A percentile compares a stretch with the other conserved stretches of the same genome.
These are phyloP conservation scores for honey bee (Apis mellifera) DNA, from an alignment of 1,140 invertebrate species.

Conservation along the genomic window DNA sequence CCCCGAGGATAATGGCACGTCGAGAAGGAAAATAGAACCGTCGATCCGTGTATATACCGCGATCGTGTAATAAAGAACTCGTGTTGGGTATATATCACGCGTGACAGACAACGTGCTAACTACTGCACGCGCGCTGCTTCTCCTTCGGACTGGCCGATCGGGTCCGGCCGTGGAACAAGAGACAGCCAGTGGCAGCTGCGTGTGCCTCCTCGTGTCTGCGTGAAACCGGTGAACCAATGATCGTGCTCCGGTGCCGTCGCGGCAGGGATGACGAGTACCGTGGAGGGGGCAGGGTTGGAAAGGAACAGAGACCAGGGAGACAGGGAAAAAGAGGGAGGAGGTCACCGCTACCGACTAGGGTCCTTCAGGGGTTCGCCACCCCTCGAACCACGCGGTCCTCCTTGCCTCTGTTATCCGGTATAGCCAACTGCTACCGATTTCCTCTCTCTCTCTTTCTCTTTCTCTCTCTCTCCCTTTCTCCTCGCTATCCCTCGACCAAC, in stretches of 20 bases:
- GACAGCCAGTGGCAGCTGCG: slow-evolving; percentile 70
- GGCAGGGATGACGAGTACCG: slow-evolving; percentile 65
- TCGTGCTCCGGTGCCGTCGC: slow-evolving; percentile 65
- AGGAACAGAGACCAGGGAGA: slow-evolving; percentile 62
- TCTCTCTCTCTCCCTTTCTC: not conserved
- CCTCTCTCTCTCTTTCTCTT: slow-evolving; percentile 10
- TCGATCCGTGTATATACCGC: too few relatives aligned
- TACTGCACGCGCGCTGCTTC: slow-evolving; percentile 58
- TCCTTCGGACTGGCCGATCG: slow-evolving; percentile 62
- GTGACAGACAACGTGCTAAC: slow-evolving; percentile 36
- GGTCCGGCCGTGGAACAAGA: slow-evolving; percentile 65
- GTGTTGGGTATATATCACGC: slow-evolving; percentile 1
- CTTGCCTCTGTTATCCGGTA: slow-evolving; percentile 48
- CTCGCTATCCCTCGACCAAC: not conserved
- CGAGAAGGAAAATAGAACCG: not conserved
- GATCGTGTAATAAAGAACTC: not conserved
- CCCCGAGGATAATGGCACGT: not conserved
- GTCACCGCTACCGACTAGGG: slow-evolving; percentile 67
- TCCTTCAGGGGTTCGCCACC: slow-evolving; percentile 76
- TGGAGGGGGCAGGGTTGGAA: slow-evolving; percentile 60
- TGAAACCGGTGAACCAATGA: slow-evolving; percentile 76
- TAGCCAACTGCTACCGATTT: slow-evolving; percentile 61
- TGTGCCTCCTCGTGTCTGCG: slow-evolving; percentile 69
- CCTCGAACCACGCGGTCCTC: slow-evolving; percentile 63
- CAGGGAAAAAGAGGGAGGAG: slow-evolving; percentile 64